phyloP scores from a whole-genome alignment of 2,888 invertebrate species.

The Leucozona laternaria region DNA sequence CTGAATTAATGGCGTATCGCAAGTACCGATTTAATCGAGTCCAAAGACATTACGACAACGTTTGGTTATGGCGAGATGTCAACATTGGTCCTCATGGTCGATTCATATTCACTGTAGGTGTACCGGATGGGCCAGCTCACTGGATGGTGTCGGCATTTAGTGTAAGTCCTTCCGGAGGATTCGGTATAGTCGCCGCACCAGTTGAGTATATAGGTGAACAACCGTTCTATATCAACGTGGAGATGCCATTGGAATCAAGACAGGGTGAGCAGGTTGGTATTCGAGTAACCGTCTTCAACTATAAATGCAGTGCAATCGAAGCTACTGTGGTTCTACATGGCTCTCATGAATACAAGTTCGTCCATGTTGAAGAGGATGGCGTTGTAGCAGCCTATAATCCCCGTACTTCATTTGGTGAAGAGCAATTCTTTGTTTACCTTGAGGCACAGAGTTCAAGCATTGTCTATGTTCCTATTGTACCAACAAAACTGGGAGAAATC shows the following conservation, averaged over 20 bases:
- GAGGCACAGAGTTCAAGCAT: conserved; percentile 89
- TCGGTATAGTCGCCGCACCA: conserved; percentile 91
- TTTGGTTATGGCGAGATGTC: conserved; percentile 96
- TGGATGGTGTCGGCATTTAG: conserved; percentile 96
- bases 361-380: conserved; percentile 94
- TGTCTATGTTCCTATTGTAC: conserved; percentile 94
- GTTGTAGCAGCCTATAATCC: conserved; percentile 92
- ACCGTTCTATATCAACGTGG: conserved; percentile 96
- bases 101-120: conserved; percentile 91
- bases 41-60: conserved; percentile 94
- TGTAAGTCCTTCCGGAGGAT: conserved; percentile 91
- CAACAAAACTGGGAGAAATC: conserved; percentile 89
- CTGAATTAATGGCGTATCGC: conserved; percentile 88
- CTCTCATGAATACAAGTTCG: conserved; percentile 93
- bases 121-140: conserved; percentile 90
- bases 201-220: conserved; percentile 92
- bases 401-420: conserved; percentile 93
- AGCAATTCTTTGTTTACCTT: conserved; percentile 95
- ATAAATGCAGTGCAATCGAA: conserved; percentile 91
- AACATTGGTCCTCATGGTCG: conserved; percentile 95
- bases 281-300: conserved; percentile 95
- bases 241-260: conserved; percentile 91
- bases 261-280: conserved; percentile 96
- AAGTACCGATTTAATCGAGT: conserved; percentile 91
- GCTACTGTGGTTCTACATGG: conserved; percentile 91